Percentiles rank a stretch among this genome's conserved stretches.
Evolutionary conservation across 2,113 vertebrate genomes (phyloP).

Genomic region (Pterophyllum scalare): DNA sequence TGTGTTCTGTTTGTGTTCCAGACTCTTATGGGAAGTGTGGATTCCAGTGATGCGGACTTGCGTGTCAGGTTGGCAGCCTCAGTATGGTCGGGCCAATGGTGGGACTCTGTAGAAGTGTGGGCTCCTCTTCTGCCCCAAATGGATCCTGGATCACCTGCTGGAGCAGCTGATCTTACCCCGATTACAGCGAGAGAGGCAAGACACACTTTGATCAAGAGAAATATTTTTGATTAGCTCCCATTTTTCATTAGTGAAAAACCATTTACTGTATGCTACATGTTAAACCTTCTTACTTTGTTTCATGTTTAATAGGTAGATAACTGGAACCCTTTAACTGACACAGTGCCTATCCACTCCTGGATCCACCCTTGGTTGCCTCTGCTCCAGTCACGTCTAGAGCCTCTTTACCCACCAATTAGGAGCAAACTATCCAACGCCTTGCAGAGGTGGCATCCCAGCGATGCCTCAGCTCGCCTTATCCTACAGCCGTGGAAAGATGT

Average conservation of each 20-base stretch:
- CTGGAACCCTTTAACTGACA: constrained; percentile 98
- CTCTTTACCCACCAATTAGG: constrained; percentile 93
- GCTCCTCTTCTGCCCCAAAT: constrained; percentile 88
- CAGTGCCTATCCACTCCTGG: constrained; percentile 98
- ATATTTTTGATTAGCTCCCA: not conserved
- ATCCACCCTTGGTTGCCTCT: constrained; percentile 96
- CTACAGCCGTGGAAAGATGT: constrained; percentile 98
- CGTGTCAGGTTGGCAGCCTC: constrained; percentile 90
- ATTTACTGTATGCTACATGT: not conserved
- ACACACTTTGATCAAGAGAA: not conserved
- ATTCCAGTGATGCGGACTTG: constrained; percentile 89
- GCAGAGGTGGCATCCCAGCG: constrained; percentile 97
- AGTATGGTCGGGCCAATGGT: constrained; percentile 93
- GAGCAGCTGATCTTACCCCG: constrained; percentile 96
- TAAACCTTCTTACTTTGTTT: not conserved
- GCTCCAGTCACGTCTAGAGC: constrained; percentile 91
- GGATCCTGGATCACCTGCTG: constrained; percentile 92
- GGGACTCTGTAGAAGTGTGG: constrained; percentile 94
- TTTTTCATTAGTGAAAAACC: not conserved
- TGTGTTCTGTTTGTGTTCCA: constrained; percentile 70
- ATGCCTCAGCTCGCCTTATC: constrained; percentile 94
- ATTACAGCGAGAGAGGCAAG: constrained; percentile 93
- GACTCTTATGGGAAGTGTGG: constrained; percentile 97
- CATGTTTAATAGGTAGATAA: constrained; percentile 86
- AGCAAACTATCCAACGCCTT: constrained; percentile 93